Conservation (phyloP, 2,888 invertebrate genomes). For the Shargacucullia verbasci region DNA sequence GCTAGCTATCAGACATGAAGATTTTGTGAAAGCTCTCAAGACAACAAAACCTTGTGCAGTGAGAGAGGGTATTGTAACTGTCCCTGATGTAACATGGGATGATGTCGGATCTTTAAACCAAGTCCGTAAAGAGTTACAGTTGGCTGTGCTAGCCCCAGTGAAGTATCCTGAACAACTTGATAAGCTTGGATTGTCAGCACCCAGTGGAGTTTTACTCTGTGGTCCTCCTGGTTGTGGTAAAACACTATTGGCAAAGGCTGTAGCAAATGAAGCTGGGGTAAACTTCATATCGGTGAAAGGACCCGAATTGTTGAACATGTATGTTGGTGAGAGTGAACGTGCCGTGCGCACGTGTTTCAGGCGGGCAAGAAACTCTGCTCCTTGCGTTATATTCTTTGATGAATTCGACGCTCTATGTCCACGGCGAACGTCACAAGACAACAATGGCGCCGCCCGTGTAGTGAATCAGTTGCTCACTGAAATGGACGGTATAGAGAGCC, state of each 20-base stretch:
- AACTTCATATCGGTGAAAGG: constrained; percentile 99
- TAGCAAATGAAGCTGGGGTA: constrained; percentile 99
- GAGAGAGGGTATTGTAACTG: constrained; percentile 98
- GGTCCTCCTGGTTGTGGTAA: constrained; percentile 99
- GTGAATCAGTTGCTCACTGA: constrained; percentile 99
- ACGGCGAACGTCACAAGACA: constrained; percentile 92
- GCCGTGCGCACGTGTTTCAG: constrained; percentile 99
- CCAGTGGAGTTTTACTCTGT: constrained; percentile 97
- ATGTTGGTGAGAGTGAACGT: constrained; percentile 99
- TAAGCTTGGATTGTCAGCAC: constrained; percentile 93
- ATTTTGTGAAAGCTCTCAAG: constrained; percentile 94
- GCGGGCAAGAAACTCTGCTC: constrained; percentile 97
- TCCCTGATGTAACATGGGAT: constrained; percentile 99
- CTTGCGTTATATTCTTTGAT: constrained; percentile 99
- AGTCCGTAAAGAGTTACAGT: constrained; percentile 96
- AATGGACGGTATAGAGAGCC: constrained; percentile 98
- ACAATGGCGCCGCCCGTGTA: constrained; percentile 94
- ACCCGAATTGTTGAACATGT: constrained; percentile 99
- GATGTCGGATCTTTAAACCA: constrained; percentile 97
- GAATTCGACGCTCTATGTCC: constrained; percentile 99
- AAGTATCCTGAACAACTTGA: constrained; percentile 94
- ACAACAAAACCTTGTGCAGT: constrained; percentile 97
- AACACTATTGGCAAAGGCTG: constrained; percentile 98
- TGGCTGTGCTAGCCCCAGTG: constrained; percentile 97
- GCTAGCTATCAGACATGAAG: constrained; percentile 92